phyloP scores from a whole-genome alignment of 2,797 vertebrate genomes.

The Setipinna tenuifilis region DNA sequence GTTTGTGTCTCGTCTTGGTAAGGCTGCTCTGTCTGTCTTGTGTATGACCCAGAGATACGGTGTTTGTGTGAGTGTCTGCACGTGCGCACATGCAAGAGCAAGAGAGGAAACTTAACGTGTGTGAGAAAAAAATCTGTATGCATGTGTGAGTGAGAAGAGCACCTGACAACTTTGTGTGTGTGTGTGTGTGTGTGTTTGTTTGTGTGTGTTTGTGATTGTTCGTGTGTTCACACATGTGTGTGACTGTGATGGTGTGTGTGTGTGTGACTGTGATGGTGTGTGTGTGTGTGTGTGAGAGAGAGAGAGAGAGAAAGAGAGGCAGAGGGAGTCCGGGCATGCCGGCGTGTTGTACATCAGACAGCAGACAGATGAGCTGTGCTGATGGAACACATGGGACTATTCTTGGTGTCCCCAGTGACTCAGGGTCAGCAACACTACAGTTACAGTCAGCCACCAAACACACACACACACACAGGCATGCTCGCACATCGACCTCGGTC shows the following conservation, averaged over 20 bases:
- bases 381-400: background rate
- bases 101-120: no score
- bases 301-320: no score
- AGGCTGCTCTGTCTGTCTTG: no score
- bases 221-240: no score
- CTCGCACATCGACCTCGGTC: background rate
- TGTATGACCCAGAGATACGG: no score
- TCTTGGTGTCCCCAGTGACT: background rate
- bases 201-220: no score
- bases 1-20: background rate
- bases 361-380: conserved; percentile 10
- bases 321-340: background rate
- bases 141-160: no score
- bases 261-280: background rate
- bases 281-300: background rate
- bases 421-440: conserved; percentile 9
- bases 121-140: background rate
- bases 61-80: no score
- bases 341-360: background rate
- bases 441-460: background rate
- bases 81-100: no score
- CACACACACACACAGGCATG: background rate
- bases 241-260: no score
- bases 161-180: background rate
- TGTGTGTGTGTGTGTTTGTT: background rate